Evolutionary conservation across 2,888 invertebrate genomes (phyloP).

Genomic region (Chloroclysta siterata): DNA sequence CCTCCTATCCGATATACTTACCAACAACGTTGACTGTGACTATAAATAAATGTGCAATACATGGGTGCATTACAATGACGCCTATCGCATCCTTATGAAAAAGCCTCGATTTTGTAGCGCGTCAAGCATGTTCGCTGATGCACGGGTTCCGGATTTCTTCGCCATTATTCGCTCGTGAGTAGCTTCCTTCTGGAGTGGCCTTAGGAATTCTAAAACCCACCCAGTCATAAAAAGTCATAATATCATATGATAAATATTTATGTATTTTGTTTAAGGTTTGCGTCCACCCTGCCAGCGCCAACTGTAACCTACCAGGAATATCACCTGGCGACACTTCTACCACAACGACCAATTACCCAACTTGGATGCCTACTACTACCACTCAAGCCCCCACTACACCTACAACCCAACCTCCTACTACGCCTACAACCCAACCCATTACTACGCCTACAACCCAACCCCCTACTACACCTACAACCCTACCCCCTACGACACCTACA

Average conservation of each 20-base stretch:
- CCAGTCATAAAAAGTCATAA: no score
- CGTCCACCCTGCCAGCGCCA: constrained; percentile 49
- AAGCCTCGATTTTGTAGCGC: no score
- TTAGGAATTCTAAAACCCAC: no score
- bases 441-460: constrained; percentile 13
- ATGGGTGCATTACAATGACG: no score
- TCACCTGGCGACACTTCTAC: not conserved
- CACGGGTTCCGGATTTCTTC: no score
- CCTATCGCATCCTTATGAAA: no score
- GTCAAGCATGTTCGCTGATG: no score
- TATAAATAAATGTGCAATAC: no score
- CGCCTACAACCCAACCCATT: constrained; percentile 25
- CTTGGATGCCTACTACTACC: constrained; percentile 4
- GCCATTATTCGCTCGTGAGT: no score
- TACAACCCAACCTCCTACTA: constrained; percentile 26
- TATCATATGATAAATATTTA: not conserved
- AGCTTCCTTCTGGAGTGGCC: no score
- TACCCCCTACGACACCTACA: constrained; percentile 3
- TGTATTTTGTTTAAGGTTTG: constrained; percentile 52
- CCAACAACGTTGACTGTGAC: no score
- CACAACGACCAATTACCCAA: not conserved
- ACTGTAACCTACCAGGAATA: constrained; percentile 53
- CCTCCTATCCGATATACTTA: no score
- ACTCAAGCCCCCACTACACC: not conserved
- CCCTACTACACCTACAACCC: constrained; percentile 14